These are phyloP conservation scores for Ara ararauna DNA, from an alignment of 2,797 vertebrate genomes.

Conservation along the genomic window DNA sequence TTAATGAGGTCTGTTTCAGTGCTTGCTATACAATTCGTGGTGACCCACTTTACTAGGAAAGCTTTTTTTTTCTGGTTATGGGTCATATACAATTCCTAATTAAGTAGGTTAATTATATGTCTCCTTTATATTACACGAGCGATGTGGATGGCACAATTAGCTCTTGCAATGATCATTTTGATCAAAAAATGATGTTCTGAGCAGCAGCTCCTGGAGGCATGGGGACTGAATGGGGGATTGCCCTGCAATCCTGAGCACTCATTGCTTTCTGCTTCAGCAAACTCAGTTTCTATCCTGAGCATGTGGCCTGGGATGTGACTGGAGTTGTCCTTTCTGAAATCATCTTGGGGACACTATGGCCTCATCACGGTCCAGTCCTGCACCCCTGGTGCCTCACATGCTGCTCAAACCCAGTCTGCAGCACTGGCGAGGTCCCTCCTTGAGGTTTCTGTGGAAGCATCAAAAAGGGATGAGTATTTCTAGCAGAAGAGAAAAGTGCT, in stretches of 20 bases:
- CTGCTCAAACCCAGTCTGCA: background rate
- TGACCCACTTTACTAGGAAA: constrained; percentile 54
- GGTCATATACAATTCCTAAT: constrained; percentile 61
- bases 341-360: rapidly evolving
- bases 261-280: background rate
- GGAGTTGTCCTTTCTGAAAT: background rate
- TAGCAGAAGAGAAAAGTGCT: background rate
- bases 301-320: background rate
- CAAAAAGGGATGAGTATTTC: background rate
- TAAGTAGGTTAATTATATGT: constrained; percentile 64
- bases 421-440: rapidly evolving
- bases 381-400: background rate
- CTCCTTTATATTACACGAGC: constrained; percentile 36
- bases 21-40: background rate
- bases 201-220: background rate
- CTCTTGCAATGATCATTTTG: constrained; percentile 3
- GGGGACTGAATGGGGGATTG: background rate
- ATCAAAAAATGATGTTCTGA: constrained; percentile 5
- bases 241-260: background rate
- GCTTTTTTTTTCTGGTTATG: background rate
- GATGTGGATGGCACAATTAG: constrained; percentile 25
- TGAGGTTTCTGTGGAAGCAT: background rate
- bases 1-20: constrained; percentile 41
- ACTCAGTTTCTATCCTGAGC: background rate
- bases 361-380: background rate